Evolutionary conservation across 2,797 vertebrate species (phyloP).

Genomic region (Artibeus lituratus): DNA sequence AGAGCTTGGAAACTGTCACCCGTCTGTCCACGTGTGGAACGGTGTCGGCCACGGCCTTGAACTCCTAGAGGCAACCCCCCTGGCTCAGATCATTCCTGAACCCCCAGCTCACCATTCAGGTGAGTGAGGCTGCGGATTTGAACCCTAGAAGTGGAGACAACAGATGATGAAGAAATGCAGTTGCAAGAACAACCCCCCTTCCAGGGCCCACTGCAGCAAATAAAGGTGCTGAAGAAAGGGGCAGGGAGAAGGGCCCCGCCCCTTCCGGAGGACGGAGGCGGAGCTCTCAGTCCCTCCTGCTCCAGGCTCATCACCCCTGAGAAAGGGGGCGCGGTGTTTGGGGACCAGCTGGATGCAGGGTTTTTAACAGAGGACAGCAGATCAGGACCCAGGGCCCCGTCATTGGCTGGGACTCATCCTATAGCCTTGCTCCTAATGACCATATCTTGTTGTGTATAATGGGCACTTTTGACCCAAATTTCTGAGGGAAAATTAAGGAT

Average conservation of each 20-base stretch:
- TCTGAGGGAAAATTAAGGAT: no score
- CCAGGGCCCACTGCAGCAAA: not conserved
- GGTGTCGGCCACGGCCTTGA: not conserved
- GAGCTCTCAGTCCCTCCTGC: no score
- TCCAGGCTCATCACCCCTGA: not conserved
- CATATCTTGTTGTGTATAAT: no score
- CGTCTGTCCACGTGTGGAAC: not conserved
- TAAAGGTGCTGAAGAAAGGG: not conserved
- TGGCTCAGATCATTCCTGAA: not conserved
- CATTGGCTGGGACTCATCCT: not conserved
- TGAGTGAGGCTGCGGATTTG: not conserved
- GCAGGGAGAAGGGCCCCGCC: not conserved
- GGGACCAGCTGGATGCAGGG: not conserved
- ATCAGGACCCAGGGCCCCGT: not conserved
- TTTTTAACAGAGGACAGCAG: not conserved
- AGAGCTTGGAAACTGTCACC: not conserved
- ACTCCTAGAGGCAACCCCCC: not conserved
- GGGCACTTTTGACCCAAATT: no score
- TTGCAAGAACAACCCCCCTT: not conserved
- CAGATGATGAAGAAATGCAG: not conserved
- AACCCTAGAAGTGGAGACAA: not conserved
- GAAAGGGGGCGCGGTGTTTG: not conserved
- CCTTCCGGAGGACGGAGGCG: not conserved
- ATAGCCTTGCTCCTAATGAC: not conserved
- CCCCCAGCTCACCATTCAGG: not conserved